Evolutionary conservation across 1,140 invertebrate species (phyloP), one percentile per base, ranked within the genome.

Genomic region (Mactra quadrangularis): DNA sequence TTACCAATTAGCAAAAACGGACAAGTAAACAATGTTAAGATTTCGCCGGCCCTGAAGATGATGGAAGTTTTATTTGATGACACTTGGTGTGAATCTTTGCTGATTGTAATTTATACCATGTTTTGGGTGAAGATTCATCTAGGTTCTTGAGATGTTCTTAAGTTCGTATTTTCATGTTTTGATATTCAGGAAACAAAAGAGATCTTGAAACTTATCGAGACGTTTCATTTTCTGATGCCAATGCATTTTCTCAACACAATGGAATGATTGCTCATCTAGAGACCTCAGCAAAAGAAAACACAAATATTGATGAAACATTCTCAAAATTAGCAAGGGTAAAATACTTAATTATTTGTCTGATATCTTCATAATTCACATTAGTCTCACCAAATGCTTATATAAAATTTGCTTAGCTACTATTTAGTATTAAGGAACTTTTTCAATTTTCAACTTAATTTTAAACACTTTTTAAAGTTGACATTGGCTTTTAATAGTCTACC

Each of bases 181-280:
- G n/a, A n/a, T 57, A 19, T 83, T 0, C 76, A 96, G 95, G 95
- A 25, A 98, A 98, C 90, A 98, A 98, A 93, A 97, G 96, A 94
- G 97, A 98, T 93, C 90, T 98, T 81, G 96, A 96, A 87, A 94
- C 95, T 62, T 94, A 96, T 83, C 91, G 97, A 59, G 97, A 98
- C 93, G 97, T 98, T 13, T 95, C 96, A 89, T 95, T 95, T 85
- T 95, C 95, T 83, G 97, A 98, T 93, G 97, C 97, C 6, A 95
- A 96, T 90, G 95, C 95, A 50, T 95, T 97, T 92, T 96, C 96
- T 89, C 95, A 97, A 87, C 96, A 96, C 92, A 75, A 89, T 33
- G 81, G 77, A 33, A 91, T 93, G 88, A 74, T 92, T 27, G 87
- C 88, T 55, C 81, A 83, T 38, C 71, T 92, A 50, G 93, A 93